Conservation (phyloP, 2,113 vertebrate genomes). For the Malurus cyaneus region DNA sequence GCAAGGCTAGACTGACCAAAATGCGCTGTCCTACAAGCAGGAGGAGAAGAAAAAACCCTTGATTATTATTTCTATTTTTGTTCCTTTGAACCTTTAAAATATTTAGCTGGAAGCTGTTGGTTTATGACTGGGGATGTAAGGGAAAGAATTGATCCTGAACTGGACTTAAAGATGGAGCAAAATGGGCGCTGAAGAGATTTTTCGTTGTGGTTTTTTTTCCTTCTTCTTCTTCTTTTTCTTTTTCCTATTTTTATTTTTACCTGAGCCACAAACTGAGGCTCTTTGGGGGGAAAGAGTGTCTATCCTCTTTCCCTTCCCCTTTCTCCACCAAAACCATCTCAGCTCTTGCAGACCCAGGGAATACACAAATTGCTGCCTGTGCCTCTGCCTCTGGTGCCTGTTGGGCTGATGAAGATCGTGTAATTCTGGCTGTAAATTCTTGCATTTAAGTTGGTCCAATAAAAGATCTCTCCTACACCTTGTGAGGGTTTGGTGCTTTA, state of each 20-base stretch:
- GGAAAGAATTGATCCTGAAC: slow-evolving; percentile 68
- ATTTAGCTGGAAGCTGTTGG: slow-evolving; percentile 72
- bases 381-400: slow-evolving; percentile 29
- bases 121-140: slow-evolving; percentile 74
- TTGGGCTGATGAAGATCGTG: slow-evolving; percentile 55
- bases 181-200: slow-evolving; percentile 65
- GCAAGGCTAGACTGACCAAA: slow-evolving; percentile 78
- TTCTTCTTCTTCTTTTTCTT: neutral
- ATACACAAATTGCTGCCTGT: slow-evolving; percentile 31
- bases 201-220: slow-evolving; percentile 6
- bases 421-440: slow-evolving; percentile 65
- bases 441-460: slow-evolving; percentile 69
- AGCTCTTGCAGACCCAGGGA: slow-evolving; percentile 27
- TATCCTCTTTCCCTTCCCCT: slow-evolving; percentile 11
- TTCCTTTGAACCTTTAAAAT: slow-evolving; percentile 65
- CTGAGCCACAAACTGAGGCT: slow-evolving; percentile 42
- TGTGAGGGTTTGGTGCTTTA: slow-evolving; percentile 45
- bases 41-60: slow-evolving; percentile 61
- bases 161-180: slow-evolving; percentile 72
- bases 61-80: slow-evolving; percentile 61
- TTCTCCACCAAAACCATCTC: slow-evolving; percentile 8
- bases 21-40: slow-evolving; percentile 63
- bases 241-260: slow-evolving; percentile 58
- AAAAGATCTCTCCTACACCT: slow-evolving; percentile 73
- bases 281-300: slow-evolving; percentile 11